Evolutionary conservation across 2,888 invertebrate genomes (phyloP), one percentile per base, ranked within the genome.

Genomic region (Chamaedrilus cognettii): DNA sequence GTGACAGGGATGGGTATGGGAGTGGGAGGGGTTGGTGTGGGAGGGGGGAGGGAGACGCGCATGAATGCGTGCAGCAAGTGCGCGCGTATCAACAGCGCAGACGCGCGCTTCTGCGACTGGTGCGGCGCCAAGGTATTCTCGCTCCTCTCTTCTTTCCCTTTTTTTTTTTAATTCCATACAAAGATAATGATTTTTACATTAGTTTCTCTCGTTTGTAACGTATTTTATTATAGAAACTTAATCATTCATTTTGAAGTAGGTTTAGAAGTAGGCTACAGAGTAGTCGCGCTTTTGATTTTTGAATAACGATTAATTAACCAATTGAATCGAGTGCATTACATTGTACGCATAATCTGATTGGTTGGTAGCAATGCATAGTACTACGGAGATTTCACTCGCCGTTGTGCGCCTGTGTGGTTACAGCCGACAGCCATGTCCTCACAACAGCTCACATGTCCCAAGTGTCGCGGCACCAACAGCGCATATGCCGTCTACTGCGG

Each of bases 81-180:
- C 75, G 77, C 75, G 31, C 75, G 82, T 23, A 75, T 78, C 26
- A 82, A 82, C 70, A 77, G 77, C 60, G 74, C 76, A 3, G 81
- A 82, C 69, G 81, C 82, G 7, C 68, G 82, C 56, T 82, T 77
- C 73, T 82, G 82, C 73, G 82, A 82, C 71, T 82, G 82, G 82
- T 82, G 82, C 73, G 81, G 81, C 52, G 72, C 77, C 32, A 81
- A 82, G 78, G 81, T 80, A 71, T 59, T 68, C n/a, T 5, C 33
- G n/a, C 28, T 49, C 2, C 11, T 28, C 4, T 51, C 31, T 1
- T 2, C 34, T 65, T n/a, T n/a, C n/a, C n/a, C n/a, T n/a, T n/a
- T n/a, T n/a, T n/a, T n/a, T n/a, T n/a, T n/a, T n/a, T n/a, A n/a
- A n/a, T n/a, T n/a, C n/a, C n/a, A n/a, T n/a, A n/a, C n/a, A n/a